phyloP scores from a whole-genome alignment of 1,140 invertebrate genomes.

The Drosophila punjabiensis region DNA sequence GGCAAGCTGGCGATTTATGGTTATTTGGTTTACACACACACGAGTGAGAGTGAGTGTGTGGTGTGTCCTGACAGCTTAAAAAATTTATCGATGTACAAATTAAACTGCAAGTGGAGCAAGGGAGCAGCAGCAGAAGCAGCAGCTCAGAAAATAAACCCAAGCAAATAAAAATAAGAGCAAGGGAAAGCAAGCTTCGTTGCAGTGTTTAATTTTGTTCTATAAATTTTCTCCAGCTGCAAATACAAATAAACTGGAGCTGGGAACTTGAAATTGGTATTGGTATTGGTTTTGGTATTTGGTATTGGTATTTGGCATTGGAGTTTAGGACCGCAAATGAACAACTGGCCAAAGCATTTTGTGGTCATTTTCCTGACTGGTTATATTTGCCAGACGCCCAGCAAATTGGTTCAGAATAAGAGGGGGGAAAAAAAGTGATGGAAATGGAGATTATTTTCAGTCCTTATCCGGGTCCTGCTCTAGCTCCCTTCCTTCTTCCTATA shows the following conservation, averaged over 20 bases:
- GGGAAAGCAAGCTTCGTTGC: slow-evolving; percentile 12
- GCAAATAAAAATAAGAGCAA: slow-evolving; percentile 49
- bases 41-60: slow-evolving; percentile 29
- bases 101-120: slow-evolving; percentile 69
- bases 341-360: slow-evolving; percentile 66
- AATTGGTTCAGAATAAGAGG: slow-evolving; percentile 58
- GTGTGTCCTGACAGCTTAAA: slow-evolving; percentile 68
- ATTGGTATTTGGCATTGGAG: slow-evolving; percentile 20
- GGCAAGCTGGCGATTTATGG: slow-evolving; percentile 66
- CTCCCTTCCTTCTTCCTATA: neutral
- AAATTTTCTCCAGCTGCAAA: slow-evolving; percentile 63
- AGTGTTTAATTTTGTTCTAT: slow-evolving; percentile 76
- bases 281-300: neutral
- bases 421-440: neutral
- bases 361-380: slow-evolving; percentile 53
- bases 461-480: neutral
- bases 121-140: neutral
- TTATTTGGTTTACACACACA: slow-evolving; percentile 53
- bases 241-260: slow-evolving; percentile 52
- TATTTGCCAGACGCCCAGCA: slow-evolving; percentile 51
- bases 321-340: slow-evolving; percentile 60
- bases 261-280: slow-evolving; percentile 2
- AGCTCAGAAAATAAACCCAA: slow-evolving; percentile 51
- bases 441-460: slow-evolving; percentile 10
- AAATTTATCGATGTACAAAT: slow-evolving; percentile 83